Conservation (phyloP, 2,113 vertebrate genomes). For the Xenopus laevis region DNA sequence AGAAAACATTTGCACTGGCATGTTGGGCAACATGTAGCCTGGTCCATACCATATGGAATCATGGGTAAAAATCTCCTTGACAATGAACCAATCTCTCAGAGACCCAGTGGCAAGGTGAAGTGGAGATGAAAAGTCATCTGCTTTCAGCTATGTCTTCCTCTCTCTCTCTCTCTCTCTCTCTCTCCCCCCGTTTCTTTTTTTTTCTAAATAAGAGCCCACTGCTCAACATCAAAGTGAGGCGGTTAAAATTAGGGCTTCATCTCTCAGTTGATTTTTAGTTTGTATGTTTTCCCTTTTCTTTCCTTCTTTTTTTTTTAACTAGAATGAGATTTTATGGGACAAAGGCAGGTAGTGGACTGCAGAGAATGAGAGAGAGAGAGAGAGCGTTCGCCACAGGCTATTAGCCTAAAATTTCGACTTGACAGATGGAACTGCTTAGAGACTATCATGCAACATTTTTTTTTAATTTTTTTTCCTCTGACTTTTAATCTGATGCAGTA, state of each 20-base stretch:
- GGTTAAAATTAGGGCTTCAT: conserved; percentile 85
- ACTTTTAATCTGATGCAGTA: conserved; percentile 73
- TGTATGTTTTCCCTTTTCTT: conserved; percentile 63
- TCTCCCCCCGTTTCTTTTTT: conserved; percentile 55
- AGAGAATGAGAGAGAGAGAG: conserved; percentile 82
- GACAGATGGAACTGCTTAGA: conserved; percentile 98
- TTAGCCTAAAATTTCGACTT: conserved; percentile 90
- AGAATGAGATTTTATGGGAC: conserved; percentile 90
- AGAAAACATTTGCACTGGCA: conserved; percentile 98
- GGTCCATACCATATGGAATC: conserved; percentile 97
- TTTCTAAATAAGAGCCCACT: conserved; percentile 75
- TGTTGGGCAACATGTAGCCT: conserved; percentile 97
- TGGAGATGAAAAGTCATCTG: conserved; percentile 85
- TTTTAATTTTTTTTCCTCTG: conserved; percentile 42
- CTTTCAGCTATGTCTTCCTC: conserved; percentile 71
- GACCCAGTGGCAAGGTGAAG: conserved; percentile 99
- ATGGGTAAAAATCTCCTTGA: conserved; percentile 93
- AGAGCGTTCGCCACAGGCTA: conserved; percentile 86
- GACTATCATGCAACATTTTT: conserved; percentile 88
- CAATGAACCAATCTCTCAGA: conserved; percentile 98
- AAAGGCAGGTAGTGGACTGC: conserved; percentile 87
- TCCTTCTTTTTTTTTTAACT: conserved; percentile 58
- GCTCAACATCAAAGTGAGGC: conserved; percentile 86
- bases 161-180: conserved; percentile 85
- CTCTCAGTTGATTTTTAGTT: conserved; percentile 77